Conservation (phyloP, 2,113 vertebrate species). For the Struthidea cinerea region DNA sequence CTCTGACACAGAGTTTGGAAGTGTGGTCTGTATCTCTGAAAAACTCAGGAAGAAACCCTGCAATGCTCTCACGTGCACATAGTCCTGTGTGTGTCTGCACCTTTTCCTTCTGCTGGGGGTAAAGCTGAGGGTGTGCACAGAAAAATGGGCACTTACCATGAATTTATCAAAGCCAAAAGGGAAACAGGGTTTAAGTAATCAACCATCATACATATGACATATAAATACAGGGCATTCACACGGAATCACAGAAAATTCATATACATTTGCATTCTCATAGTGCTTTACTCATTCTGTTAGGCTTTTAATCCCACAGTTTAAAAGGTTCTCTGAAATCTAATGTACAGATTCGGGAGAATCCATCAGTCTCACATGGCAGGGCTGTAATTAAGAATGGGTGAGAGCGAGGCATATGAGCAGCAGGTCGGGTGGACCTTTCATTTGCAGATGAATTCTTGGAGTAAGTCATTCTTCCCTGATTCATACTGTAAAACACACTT, state of each 20-base stretch:
- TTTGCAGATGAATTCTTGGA: not conserved
- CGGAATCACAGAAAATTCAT: not conserved
- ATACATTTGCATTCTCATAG: not conserved
- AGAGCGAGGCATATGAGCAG: not conserved
- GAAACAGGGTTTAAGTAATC: not conserved
- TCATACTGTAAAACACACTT: not conserved
- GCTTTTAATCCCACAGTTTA: constrained; percentile 16
- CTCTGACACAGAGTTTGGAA: not conserved
- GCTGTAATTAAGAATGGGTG: not conserved
- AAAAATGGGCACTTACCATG: not conserved
- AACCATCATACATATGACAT: not conserved
- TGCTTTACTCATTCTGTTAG: not conserved
- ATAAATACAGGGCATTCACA: not conserved
- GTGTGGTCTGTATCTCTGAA: not conserved
- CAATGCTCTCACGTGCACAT: fast-evolving
- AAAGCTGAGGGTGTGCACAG: not conserved
- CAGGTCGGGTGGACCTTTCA: not conserved
- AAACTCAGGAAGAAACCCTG: not conserved
- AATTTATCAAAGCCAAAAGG: not conserved
- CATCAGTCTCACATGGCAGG: not conserved
- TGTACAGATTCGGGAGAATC: not conserved
- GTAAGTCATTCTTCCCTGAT: not conserved
- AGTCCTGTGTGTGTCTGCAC: not conserved
- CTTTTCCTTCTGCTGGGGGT: not conserved
- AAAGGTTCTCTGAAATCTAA: not conserved